These are phyloP conservation scores for Aldabrachelys gigantea DNA, from an alignment of 2,113 vertebrate genomes.

Conservation along the genomic window DNA sequence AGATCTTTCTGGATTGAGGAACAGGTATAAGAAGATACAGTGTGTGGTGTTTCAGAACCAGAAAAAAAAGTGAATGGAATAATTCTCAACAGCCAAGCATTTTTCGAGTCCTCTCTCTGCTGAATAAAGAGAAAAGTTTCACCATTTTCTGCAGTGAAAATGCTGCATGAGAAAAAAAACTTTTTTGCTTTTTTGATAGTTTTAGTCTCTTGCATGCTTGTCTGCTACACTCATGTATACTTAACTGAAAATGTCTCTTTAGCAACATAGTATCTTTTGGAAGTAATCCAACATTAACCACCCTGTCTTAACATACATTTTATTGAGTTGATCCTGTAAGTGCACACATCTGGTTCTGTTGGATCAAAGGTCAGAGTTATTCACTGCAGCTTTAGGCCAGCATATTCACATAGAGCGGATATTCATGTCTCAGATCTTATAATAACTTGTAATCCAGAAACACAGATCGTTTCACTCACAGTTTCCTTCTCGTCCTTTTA, in stretches of 20 bases:
- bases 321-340: neutral
- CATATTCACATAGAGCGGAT: neutral
- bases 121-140: neutral
- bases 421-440: neutral
- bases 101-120: neutral
- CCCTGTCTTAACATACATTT: neutral
- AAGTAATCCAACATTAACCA: conserved; percentile 5
- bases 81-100: neutral
- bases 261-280: neutral
- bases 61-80: neutral
- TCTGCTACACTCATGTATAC: neutral
- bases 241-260: conserved; percentile 16
- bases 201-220: neutral
- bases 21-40: rapidly evolving
- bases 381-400: neutral
- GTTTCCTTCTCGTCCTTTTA: rapidly evolving
- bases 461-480: neutral
- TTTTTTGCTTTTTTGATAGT: neutral
- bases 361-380: rapidly evolving
- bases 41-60: neutral
- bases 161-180: neutral
- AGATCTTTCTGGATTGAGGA: neutral
- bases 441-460: neutral
- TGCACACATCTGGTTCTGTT: neutral
- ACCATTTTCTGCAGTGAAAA: neutral